Evolutionary conservation across 1,140 invertebrate species (phyloP).

Genomic region (Trichonephila inaurata): DNA sequence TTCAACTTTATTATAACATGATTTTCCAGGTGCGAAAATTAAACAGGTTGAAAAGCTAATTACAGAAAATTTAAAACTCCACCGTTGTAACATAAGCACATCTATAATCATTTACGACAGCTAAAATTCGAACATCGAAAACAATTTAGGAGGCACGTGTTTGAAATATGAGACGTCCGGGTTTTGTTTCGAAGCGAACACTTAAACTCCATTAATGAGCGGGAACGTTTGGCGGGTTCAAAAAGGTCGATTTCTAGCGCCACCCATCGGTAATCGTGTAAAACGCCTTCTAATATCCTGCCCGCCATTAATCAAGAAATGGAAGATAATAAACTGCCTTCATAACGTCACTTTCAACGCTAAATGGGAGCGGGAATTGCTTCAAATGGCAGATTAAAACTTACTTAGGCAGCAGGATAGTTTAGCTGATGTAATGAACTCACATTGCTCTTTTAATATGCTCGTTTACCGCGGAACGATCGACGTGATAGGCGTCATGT

Average conservation of each 20-base stretch:
- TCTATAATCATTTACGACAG: slow-evolving; percentile 76
- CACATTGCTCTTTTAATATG: slow-evolving; percentile 76
- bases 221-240: slow-evolving; percentile 70
- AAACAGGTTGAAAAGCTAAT: slow-evolving; percentile 76
- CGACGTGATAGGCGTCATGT: slow-evolving; percentile 67
- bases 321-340: slow-evolving; percentile 76
- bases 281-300: slow-evolving; percentile 75
- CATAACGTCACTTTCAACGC: slow-evolving; percentile 76
- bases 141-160: slow-evolving; percentile 75
- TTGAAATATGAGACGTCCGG: slow-evolving; percentile 68
- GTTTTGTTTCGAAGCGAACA: slow-evolving; percentile 73
- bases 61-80: slow-evolving; percentile 76
- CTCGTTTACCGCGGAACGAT: slow-evolving; percentile 75
- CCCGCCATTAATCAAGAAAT: slow-evolving; percentile 75
- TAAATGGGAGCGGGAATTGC: slow-evolving; percentile 75
- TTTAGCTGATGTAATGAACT: slow-evolving; percentile 77
- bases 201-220: slow-evolving; percentile 75
- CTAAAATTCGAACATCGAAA: slow-evolving; percentile 76
- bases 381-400: slow-evolving; percentile 77
- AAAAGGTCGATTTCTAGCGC: slow-evolving; percentile 72
- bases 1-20: slow-evolving; percentile 71
- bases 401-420: slow-evolving; percentile 76
- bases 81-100: slow-evolving; percentile 73
- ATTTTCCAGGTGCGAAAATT: slow-evolving; percentile 74
- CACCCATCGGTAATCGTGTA: slow-evolving; percentile 74